phyloP scores from a whole-genome alignment of 2,797 vertebrate species.

The Neosalanx taihuensis region DNA sequence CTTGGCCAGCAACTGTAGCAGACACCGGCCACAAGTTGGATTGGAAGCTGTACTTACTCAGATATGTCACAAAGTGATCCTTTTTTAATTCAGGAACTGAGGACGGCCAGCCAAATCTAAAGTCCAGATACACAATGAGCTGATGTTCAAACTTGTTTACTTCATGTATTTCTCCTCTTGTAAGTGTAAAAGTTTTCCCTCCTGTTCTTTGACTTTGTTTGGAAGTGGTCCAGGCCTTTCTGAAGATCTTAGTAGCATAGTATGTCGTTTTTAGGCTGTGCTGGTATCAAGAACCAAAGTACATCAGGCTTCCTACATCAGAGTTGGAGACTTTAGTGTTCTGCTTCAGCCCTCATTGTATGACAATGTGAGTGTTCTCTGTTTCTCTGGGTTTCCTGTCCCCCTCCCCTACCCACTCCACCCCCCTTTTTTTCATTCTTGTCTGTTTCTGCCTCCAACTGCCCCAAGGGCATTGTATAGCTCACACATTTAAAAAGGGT shows the following conservation, averaged over 20 bases:
- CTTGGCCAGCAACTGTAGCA: not conserved
- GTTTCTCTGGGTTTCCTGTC: constrained; percentile 49
- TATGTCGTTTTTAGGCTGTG: constrained; percentile 34
- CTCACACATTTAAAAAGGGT: constrained; percentile 28
- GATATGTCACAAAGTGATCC: constrained; percentile 27
- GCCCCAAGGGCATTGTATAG: constrained; percentile 41
- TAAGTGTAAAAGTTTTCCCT: constrained; percentile 13
- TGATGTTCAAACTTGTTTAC: not conserved
- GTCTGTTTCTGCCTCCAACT: constrained; percentile 34
- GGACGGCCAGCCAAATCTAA: not conserved
- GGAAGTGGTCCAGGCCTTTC: constrained; percentile 6
- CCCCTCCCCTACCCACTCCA: constrained; percentile 4
- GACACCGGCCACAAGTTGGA: constrained; percentile 22
- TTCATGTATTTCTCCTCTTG: not conserved
- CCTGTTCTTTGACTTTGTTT: constrained; percentile 34
- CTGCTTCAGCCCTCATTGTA: constrained; percentile 27
- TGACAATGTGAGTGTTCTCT: constrained; percentile 38
- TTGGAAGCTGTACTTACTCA: constrained; percentile 55
- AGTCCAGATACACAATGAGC: constrained; percentile 20
- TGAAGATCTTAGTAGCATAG: too few relatives aligned
- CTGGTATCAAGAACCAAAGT: constrained; percentile 19
- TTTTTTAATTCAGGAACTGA: constrained; percentile 14
- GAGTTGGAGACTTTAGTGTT: constrained; percentile 8
- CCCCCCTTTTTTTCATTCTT: constrained; percentile 11
- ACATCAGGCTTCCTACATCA: constrained; percentile 11